Evolutionary conservation across 23 tunicate species (phyloP), one percentile per base, ranked within the genome.

Genomic region (Trididemnum miniatum): DNA sequence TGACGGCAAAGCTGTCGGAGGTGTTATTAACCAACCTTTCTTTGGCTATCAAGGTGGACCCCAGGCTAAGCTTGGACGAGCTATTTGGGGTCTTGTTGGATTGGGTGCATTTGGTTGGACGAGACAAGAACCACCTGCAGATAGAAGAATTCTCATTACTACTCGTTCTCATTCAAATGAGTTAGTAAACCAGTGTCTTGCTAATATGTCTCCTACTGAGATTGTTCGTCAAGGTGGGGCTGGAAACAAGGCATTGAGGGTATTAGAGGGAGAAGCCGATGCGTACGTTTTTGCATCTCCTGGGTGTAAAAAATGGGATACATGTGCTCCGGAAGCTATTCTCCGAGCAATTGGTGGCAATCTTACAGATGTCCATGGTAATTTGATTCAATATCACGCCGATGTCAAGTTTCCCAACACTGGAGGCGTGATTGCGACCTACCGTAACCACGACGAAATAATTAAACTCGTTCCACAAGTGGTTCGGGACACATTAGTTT

Each of bases 221-320:
- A 78, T 96, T 30, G 63, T 73, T 44, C 75, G 99, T 25, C 97
- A 92, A 64, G 99, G 99, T 69, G 99, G 99, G 20, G 99, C 99
- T 22, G 99, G 99, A 27, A 96, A 96, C 69, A 96, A 96, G 85
- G 99, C 84, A 20, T 1, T 96, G 31, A 65, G 87, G 63, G 95
- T 96, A 0, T 83, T 96, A 15, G 99, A 96, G 76, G 99, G 99
- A 12, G 94, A 87, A 66, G 99, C 99, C 0, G 98, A 96, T 81
- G 99, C 99, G 22, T 96, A 96, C 51, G 94, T 96, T 24, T 96
- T 96, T 62, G 95, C 99, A 0, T 86, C 92, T 33, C 97, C 97
- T 0, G 99, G 99, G 4, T 91, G 97, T 72, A 96, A 96, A 80
- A 96, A 96, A 54, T 96, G 99, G 99, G 99, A 96, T 71, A 96